phyloP scores from a whole-genome alignment of 2,888 invertebrate genomes.

The Zhengitettix transpicula region DNA sequence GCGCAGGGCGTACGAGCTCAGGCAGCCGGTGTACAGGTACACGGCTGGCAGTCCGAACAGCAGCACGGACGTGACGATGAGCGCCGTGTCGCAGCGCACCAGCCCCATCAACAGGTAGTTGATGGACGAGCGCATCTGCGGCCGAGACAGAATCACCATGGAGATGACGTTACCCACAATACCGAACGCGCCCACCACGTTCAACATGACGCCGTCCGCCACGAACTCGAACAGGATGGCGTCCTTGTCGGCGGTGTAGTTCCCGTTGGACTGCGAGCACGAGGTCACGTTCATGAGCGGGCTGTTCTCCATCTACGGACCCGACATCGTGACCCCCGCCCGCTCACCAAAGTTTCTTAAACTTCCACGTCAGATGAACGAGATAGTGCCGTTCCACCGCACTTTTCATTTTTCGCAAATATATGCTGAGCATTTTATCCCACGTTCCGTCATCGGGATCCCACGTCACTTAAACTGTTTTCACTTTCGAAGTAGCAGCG shows the following conservation, averaged over 20 bases:
- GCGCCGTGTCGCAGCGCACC: slow-evolving; percentile 81
- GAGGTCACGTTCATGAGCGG: neutral
- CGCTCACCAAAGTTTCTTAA: neutral
- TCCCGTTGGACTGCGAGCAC: neutral
- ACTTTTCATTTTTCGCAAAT: too few relatives aligned
- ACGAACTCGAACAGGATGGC: slow-evolving; percentile 51
- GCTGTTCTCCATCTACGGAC: too few relatives aligned
- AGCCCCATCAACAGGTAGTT: slow-evolving; percentile 87
- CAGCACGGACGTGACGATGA: slow-evolving; percentile 69
- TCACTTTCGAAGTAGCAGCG: too few relatives aligned
- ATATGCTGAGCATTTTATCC: too few relatives aligned
- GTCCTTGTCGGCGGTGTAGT: neutral
- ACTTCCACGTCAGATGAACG: neutral
- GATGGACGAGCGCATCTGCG: slow-evolving; percentile 91
- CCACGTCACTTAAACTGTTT: too few relatives aligned
- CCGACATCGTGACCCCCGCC: neutral
- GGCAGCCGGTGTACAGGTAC: slow-evolving; percentile 60
- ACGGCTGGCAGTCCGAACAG: slow-evolving; percentile 79
- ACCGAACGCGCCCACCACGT: slow-evolving; percentile 64
- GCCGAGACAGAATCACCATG: slow-evolving; percentile 76
- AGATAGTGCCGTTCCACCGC: too few relatives aligned
- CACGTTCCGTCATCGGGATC: too few relatives aligned
- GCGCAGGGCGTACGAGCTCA: slow-evolving; percentile 57
- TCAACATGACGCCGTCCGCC: slow-evolving; percentile 65
- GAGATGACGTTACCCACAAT: slow-evolving; percentile 81